Conservation (phyloP, 2,888 invertebrate species). For the Catocala nupta region DNA sequence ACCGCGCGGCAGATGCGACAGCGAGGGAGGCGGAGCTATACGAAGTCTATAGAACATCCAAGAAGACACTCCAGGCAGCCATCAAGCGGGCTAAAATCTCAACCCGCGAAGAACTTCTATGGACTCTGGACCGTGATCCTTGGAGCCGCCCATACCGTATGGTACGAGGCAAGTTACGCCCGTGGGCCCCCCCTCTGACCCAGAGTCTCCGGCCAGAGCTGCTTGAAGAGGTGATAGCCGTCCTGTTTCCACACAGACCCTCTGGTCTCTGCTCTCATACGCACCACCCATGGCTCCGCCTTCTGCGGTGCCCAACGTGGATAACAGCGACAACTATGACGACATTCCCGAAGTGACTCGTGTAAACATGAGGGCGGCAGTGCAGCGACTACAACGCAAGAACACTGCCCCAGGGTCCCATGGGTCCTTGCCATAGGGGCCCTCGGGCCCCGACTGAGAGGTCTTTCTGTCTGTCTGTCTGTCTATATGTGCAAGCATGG, state of each 20-base stretch:
- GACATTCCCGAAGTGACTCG: background rate
- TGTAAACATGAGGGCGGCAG: background rate
- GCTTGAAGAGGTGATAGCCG: slow-evolving; percentile 9
- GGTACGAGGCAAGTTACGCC: slow-evolving; percentile 19
- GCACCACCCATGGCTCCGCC: slow-evolving; percentile 2
- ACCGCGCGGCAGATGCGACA: too few species aligned
- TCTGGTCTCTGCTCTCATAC: too few species aligned
- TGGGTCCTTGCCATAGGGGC: background rate
- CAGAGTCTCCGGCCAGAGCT: slow-evolving; percentile 17
- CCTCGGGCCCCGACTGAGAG: slow-evolving; percentile 2
- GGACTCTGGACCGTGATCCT: too few species aligned
- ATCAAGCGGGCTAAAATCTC: too few species aligned
- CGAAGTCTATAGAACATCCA: too few species aligned
- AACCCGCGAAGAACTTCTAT: too few species aligned
- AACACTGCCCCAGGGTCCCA: background rate
- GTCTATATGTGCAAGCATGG: too few species aligned
- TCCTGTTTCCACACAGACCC: slow-evolving; percentile 13
- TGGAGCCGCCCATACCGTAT: background rate
- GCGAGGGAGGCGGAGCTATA: too few species aligned
- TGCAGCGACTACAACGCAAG: background rate
- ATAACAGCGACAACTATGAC: background rate
- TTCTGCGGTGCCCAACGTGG: background rate
- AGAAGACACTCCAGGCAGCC: too few species aligned
- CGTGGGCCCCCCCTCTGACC: slow-evolving; percentile 11
- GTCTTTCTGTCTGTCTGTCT: background rate